Evolutionary conservation across 2,113 vertebrate genomes (phyloP).

Genomic region (Oryzias woworae): DNA sequence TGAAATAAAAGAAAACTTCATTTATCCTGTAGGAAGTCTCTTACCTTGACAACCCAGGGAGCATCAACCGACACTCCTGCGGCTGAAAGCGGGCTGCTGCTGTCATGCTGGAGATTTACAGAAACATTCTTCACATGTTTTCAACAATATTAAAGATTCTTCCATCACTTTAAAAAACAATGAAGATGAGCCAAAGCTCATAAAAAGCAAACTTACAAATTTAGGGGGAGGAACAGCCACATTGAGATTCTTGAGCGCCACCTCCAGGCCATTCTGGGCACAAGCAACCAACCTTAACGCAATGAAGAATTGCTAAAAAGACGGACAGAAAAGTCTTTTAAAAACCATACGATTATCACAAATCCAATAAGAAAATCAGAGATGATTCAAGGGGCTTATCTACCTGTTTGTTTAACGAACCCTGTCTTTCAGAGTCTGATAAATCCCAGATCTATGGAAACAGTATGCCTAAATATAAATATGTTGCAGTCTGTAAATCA

Average conservation of each 20-base stretch:
- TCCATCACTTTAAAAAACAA: background rate
- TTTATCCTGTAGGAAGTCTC: background rate
- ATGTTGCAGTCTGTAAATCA: too few relatives aligned
- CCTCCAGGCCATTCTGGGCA: slow-evolving; percentile 97
- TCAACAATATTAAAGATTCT: too few relatives aligned
- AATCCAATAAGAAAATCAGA: background rate
- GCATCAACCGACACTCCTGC: slow-evolving; percentile 77
- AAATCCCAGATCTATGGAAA: slow-evolving; percentile 94
- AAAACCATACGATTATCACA: background rate
- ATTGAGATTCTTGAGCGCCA: slow-evolving; percentile 88
- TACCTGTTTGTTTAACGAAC: slow-evolving; percentile 96
- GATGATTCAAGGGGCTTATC: background rate
- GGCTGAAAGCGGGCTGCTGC: slow-evolving; percentile 84
- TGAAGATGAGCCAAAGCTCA: background rate
- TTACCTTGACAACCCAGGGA: slow-evolving; percentile 95
- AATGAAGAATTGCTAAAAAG: slow-evolving; percentile 91
- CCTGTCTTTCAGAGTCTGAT: slow-evolving; percentile 93
- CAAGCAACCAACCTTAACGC: slow-evolving; percentile 93
- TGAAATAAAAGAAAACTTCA: too few relatives aligned
- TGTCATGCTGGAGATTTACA: slow-evolving; percentile 80
- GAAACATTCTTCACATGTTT: background rate
- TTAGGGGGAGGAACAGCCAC: slow-evolving; percentile 89
- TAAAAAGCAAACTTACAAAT: slow-evolving; percentile 86
- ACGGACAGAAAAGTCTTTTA: slow-evolving; percentile 4
- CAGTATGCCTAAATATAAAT: background rate